Conservation (phyloP, 2,113 vertebrate genomes). For the Fregetta grallaria region DNA sequence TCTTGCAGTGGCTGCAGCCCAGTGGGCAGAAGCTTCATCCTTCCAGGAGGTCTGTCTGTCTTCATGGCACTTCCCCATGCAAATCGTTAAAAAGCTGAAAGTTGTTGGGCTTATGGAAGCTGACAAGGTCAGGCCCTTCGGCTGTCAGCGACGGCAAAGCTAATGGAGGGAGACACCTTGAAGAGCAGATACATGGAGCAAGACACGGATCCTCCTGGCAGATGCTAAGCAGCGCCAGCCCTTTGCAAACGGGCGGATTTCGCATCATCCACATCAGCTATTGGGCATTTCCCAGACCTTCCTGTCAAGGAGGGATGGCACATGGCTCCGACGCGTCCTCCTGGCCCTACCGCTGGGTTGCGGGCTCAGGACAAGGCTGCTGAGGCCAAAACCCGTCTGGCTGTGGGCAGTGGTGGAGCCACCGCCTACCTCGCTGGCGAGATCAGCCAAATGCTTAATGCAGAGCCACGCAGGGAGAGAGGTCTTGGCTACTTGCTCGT, state of each 20-base stretch:
- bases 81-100: accelerated
- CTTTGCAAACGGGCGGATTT: accelerated
- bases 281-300: neutral
- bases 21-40: neutral
- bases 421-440: neutral
- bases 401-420: neutral
- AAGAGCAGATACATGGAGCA: neutral
- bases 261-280: neutral
- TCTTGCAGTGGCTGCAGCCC: accelerated
- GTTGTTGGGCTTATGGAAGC: neutral
- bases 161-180: neutral
- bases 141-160: neutral
- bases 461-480: neutral
- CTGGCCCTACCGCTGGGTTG: neutral
- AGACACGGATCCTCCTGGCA: neutral
- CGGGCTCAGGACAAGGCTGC: neutral
- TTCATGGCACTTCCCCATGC: neutral
- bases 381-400: neutral
- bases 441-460: neutral
- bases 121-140: neutral
- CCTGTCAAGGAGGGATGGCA: neutral
- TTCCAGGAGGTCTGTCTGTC: neutral
- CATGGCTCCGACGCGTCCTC: accelerated
- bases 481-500: neutral
- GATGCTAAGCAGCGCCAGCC: neutral